A percentile compares a stretch with the other conserved stretches of the same genome.
Conservation (phyloP, 2,888 invertebrate species). For the Limnephilus marmoratus region DNA sequence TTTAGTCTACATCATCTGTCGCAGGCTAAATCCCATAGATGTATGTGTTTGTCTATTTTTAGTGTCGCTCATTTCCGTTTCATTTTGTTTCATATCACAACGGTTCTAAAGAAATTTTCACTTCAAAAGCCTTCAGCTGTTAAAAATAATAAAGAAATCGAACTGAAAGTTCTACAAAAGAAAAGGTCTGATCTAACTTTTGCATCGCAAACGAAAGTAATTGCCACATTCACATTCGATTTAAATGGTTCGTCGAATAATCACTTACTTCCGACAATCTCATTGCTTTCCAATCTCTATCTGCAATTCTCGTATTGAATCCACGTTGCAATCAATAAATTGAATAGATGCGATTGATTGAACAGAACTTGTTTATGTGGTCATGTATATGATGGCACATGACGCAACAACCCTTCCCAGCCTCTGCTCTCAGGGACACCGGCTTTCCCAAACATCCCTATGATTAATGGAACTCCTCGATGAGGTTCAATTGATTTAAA, state of each 20-base stretch:
- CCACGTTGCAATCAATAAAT: not conserved
- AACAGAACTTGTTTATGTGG: constrained; percentile 6
- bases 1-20: no score
- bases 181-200: not conserved
- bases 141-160: no score
- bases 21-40: no score
- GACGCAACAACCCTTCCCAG: not conserved
- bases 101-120: no score
- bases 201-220: not conserved
- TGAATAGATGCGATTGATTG: constrained; percentile 25
- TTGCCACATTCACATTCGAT: not conserved
- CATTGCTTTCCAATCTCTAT: not conserved
- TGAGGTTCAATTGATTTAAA: not conserved
- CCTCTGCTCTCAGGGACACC: not conserved
- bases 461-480: not conserved
- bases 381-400: constrained; percentile 13
- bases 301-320: not conserved
- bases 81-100: no score
- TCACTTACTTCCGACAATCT: not conserved
- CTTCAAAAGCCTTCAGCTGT: no score
- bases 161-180: no score
- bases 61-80: no score
- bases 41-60: no score
- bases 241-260: not conserved
- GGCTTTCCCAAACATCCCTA: not conserved